A percentile compares a stretch with the other conserved stretches of the same genome.
Evolutionary conservation across 2,797 vertebrate species (phyloP).

Genomic region (Mormyrus proboscirostris): DNA sequence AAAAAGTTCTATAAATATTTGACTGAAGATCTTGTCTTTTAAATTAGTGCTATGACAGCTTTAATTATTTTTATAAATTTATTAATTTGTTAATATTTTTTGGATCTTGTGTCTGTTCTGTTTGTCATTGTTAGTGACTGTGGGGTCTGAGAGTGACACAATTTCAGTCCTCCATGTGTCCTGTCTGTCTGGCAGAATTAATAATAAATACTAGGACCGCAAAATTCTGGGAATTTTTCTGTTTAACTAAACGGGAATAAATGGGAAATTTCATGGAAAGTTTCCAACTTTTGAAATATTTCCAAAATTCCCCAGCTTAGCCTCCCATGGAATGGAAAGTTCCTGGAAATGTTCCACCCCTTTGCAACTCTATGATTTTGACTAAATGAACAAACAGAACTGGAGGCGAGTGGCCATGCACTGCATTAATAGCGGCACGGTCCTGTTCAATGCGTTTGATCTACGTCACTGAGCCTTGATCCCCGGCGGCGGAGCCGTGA

Average conservation of each 20-base stretch:
- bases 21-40: background rate
- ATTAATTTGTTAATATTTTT: background rate
- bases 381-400: background rate
- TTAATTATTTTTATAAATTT: background rate
- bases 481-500: conserved; percentile 15
- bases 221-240: background rate
- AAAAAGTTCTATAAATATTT: background rate
- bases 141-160: background rate
- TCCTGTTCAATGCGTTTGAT: background rate
- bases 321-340: background rate
- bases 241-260: too few species aligned
- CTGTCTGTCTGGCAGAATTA: background rate
- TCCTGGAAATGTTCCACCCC: background rate
- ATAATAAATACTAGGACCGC: background rate
- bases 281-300: background rate
- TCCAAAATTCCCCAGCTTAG: background rate
- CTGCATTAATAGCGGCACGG: background rate
- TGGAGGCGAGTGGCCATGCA: background rate
- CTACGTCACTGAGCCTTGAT: background rate
- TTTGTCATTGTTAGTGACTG: background rate
- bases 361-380: background rate
- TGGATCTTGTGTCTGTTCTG: background rate
- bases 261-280: background rate
- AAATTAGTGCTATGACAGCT: background rate
- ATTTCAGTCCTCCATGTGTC: background rate